A percentile compares a stretch with the other conserved stretches of the same genome.
These are phyloP conservation scores for Fregata magnificens DNA, from an alignment of 2,113 vertebrate species.

Conservation along the genomic window DNA sequence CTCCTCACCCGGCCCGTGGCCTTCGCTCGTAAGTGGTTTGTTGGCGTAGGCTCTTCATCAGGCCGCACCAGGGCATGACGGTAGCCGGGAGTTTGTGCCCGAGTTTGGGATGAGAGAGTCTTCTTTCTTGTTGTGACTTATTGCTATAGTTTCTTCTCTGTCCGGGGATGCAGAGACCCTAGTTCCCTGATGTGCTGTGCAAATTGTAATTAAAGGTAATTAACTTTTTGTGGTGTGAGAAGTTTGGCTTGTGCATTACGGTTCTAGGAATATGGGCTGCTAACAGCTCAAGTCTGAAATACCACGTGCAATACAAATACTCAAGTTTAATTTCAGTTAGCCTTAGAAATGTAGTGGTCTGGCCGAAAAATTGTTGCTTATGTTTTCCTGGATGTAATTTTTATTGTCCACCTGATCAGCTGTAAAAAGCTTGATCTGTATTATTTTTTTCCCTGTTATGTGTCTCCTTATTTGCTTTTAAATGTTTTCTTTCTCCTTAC, in stretches of 20 bases:
- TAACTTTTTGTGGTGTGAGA: not conserved
- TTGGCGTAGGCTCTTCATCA: rapidly evolving
- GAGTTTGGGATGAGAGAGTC: too few relatives aligned
- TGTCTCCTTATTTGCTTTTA: not conserved
- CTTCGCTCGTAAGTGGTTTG: rapidly evolving
- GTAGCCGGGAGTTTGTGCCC: not conserved
- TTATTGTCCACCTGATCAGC: not conserved
- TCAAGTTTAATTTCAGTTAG: not conserved
- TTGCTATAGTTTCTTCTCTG: not conserved
- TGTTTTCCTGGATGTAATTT: not conserved
- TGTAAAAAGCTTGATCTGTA: not conserved
- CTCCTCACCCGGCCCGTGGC: rapidly evolving
- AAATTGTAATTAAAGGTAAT: not conserved
- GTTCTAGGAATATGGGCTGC: not conserved
- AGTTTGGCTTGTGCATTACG: rapidly evolving
- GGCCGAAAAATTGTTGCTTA: not conserved
- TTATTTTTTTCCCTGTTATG: not conserved
- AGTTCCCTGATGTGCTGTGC: not conserved
- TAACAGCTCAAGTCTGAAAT: not conserved
- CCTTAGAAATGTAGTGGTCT: not conserved
- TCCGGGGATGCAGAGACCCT: not conserved
- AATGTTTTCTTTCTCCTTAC: not conserved
- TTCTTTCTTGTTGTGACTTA: not conserved
- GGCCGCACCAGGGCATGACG: rapidly evolving
- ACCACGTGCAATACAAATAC: rapidly evolving